Conservation (phyloP, 2,888 invertebrate genomes). For the Orgyia antiqua region DNA sequence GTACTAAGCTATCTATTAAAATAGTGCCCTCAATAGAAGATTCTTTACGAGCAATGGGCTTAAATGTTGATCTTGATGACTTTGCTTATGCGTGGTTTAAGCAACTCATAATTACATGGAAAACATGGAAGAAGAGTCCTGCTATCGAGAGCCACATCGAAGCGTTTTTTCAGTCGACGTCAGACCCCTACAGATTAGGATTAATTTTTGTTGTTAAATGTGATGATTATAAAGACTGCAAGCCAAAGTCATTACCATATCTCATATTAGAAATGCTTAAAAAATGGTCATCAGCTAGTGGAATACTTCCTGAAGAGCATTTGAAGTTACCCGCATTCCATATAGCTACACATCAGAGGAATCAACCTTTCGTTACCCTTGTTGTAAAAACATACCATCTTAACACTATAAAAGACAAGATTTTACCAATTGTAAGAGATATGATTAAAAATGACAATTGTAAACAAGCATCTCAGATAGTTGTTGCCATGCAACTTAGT, state of each 20-base stretch:
- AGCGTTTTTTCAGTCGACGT: conserved; percentile 64
- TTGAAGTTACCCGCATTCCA: conserved; percentile 86
- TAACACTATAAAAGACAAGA: conserved; percentile 76
- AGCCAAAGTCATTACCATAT: conserved; percentile 79
- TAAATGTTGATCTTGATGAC: conserved; percentile 63
- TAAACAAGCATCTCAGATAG: conserved; percentile 87
- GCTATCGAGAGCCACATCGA: conserved; percentile 67
- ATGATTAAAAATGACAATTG: conserved; percentile 73
- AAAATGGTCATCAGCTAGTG: conserved; percentile 60
- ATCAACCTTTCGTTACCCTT: conserved; percentile 79
- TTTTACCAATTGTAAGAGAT: conserved; percentile 80
- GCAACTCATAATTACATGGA: conserved; percentile 62
- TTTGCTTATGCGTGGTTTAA: conserved; percentile 53
- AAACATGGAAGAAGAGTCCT: conserved; percentile 76
- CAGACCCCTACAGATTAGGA: conserved; percentile 79
- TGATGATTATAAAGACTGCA: conserved; percentile 80
- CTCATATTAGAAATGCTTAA: conserved; percentile 80
- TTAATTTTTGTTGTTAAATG: conserved; percentile 79
- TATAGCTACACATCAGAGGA: conserved; percentile 82
- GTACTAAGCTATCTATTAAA: conserved; percentile 61
- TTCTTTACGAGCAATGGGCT: conserved; percentile 47
- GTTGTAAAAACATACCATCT: conserved; percentile 82
- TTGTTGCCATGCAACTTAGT: conserved; percentile 82
- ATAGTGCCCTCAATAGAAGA: conserved; percentile 70
- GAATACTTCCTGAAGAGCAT: conserved; percentile 57